Evolutionary conservation across 2,113 vertebrate species (phyloP).

Genomic region (Colaptes auratus): DNA sequence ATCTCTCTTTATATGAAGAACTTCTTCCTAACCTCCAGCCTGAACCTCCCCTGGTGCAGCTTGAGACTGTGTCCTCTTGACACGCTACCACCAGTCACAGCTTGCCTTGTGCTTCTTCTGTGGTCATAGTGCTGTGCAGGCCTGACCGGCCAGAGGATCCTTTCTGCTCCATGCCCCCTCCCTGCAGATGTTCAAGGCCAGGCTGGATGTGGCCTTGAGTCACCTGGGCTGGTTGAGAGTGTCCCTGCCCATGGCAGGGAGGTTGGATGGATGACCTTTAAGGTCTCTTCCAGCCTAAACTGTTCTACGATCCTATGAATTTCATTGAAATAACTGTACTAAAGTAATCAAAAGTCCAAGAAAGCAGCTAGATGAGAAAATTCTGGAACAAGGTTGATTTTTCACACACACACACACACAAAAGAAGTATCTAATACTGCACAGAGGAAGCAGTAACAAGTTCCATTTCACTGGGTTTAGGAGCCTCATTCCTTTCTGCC

Average conservation of each 20-base stretch:
- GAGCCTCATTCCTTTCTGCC: background rate
- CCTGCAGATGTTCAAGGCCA: too few relatives aligned
- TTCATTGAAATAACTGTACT: background rate
- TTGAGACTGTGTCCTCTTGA: too few relatives aligned
- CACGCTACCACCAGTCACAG: background rate
- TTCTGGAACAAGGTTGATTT: background rate
- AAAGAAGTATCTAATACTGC: background rate
- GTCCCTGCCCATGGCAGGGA: too few relatives aligned
- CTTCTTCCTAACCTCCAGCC: too few relatives aligned
- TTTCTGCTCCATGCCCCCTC: background rate
- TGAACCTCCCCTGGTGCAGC: too few relatives aligned
- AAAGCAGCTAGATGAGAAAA: background rate
- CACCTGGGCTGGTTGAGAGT: too few relatives aligned
- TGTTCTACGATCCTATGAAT: background rate
- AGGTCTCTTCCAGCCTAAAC: too few relatives aligned
- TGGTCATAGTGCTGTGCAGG: background rate
- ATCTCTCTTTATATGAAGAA: too few relatives aligned
- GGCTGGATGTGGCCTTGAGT: too few relatives aligned
- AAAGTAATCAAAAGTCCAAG: background rate
- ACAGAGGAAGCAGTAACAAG: background rate
- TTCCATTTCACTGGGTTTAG: background rate
- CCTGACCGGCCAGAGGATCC: background rate
- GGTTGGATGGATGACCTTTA: too few relatives aligned
- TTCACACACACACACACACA: too few relatives aligned
- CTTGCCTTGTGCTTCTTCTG: background rate